Evolutionary conservation across 2,797 vertebrate genomes (phyloP), one percentile per base, ranked within the genome.

Genomic region (Momotus momota): DNA sequence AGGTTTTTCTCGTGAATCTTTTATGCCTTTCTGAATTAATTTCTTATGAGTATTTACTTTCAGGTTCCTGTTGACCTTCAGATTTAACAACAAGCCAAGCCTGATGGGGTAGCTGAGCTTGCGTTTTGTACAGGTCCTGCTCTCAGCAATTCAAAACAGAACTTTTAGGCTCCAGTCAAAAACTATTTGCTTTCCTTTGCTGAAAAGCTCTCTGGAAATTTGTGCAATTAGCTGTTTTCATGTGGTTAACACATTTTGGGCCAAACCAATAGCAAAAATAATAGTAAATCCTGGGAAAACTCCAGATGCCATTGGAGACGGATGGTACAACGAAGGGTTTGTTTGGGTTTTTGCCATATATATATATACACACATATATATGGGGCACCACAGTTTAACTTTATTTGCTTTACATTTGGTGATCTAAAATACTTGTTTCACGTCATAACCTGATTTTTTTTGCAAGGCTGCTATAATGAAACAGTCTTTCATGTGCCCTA

Each of bases 21-120:
- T 97, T 94, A 95, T 96, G 73, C 45, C 52, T 77, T 84, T 95
- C 45, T 75, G 80, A 95, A 90, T 94, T 70, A 94, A 95, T 95
- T 94, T 96, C 95, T 96, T 77, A 88, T 93, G 91, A 95, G 80
- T 46, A 21, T 94, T 55, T 81, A 52, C 80, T 96, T 94, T 86
- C 6, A 11, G 67, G 20, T 86, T 88, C 80, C 7, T 29, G 45
- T 82, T 0, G 33, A 91, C 94, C 89, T 94, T 88, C 80, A 90
- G 74, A 73, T 94, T 86, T 60, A 72, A 45, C 55, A 83, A 71
- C 15, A 62, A 65, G 70, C 35, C 38, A 55, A 86, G 55, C 64
- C 64, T 0, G 3, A 49, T 1, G 19, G 88, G 74, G 55, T 70
- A 61, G 88, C 93, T 88, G 87, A 86, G 67, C 73, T 84, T 84